phyloP scores from a whole-genome alignment of 2,797 vertebrate genomes.

The Pitangus sulphuratus region DNA sequence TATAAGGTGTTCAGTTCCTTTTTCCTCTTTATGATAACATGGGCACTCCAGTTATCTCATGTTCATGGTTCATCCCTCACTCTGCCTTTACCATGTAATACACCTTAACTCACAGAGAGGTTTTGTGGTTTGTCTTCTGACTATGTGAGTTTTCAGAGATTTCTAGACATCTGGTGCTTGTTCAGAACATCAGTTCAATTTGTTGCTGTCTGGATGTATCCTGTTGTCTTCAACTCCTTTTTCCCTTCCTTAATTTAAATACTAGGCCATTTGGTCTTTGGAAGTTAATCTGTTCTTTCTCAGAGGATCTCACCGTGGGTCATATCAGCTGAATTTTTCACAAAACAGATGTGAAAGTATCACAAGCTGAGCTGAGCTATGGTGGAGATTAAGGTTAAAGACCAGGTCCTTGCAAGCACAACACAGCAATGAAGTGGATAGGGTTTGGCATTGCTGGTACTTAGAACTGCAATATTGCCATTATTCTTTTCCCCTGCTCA shows the following conservation, averaged over 20 bases:
- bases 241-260: neutral
- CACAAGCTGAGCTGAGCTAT: neutral
- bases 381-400: neutral
- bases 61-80: accelerated
- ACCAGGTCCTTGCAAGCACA: neutral
- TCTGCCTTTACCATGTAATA: neutral
- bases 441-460: neutral
- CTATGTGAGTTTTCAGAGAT: neutral
- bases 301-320: neutral
- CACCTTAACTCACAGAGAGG: neutral
- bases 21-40: neutral
- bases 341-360: neutral
- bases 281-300: neutral
- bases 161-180: neutral
- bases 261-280: neutral
- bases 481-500: neutral
- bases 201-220: neutral
- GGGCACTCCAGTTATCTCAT: neutral
- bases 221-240: neutral
- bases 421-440: neutral
- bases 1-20: neutral
- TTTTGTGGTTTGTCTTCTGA: neutral
- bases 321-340: neutral
- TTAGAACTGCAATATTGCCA: neutral
- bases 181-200: neutral